Evolutionary conservation across 2,888 invertebrate genomes (phyloP), one percentile per base, ranked within the genome.

Genomic region (Pammene aurita): DNA sequence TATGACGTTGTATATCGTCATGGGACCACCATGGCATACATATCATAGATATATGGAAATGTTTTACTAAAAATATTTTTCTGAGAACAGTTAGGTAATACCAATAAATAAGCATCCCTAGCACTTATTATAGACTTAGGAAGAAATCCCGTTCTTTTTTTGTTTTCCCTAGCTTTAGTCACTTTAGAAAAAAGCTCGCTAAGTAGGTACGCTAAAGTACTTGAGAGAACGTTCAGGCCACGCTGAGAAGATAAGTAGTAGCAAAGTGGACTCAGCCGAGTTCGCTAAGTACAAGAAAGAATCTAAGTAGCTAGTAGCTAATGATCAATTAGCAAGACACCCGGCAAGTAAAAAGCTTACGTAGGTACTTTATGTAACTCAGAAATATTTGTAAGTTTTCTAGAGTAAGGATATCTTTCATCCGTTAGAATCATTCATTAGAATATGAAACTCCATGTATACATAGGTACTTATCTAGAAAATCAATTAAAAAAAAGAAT

Each of bases 191-290:
- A 65, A 69, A 69, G 54, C 69, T 69, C 60, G 46, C 46, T 58
- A 64, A 64, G 58, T 69, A 54, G 11, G 34, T n/a, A 48, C 52
- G 55, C 55, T 55, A 54, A 58, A 68, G 64, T 69, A 62, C 34
- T 34, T 34, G 16, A 57, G 60, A 65, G 69, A 69, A 65, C 65
- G 54, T 65, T 69, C 64, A 60, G 60, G 60, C 48, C 65, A 48
- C 64, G 54, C 38, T 54, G 64, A 64, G 64, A 54, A 69, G 68
- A 69, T 69, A 69, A 69, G 68, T 69, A 64, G 68, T 64, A 64
- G 68, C 68, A 65, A 69, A 69, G 65, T 69, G 69, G 65, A 69
- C 55, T 60, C 58, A 60, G 64, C 54, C 50, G 61, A 11, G 54
- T 35, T 41, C 54, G 60, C 65, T 38, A 44, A 65, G 68, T 41